A percentile compares a stretch with the other conserved stretches of the same genome.
Evolutionary conservation across 2,888 invertebrate genomes (phyloP).

Genomic region (Andricus quercusramuli): DNA sequence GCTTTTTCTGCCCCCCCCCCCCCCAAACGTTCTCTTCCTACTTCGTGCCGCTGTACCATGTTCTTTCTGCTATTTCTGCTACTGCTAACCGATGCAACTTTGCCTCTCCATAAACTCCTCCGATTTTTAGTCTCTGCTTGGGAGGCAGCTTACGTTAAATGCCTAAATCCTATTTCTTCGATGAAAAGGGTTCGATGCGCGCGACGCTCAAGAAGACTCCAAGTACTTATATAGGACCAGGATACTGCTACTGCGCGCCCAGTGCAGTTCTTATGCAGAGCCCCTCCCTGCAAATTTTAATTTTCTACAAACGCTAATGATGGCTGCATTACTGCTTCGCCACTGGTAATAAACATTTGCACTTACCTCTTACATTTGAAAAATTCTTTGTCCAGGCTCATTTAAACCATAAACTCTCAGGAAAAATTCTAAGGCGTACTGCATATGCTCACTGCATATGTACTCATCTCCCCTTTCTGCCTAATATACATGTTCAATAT

Average conservation of each 20-base stretch:
- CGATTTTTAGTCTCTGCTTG: constrained; percentile 72
- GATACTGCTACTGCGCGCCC: constrained; percentile 6
- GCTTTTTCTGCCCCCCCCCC: constrained; percentile 51
- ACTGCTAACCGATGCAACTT: constrained; percentile 49
- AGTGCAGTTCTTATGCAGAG: constrained; percentile 1
- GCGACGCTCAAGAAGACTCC: constrained; percentile 28
- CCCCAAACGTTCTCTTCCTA: constrained; percentile 45
- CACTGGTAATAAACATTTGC: constrained; percentile 13
- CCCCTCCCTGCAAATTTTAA: constrained; percentile 19
- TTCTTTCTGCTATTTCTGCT: constrained; percentile 25
- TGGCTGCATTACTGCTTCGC: constrained; percentile 15
- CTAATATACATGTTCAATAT: too few relatives aligned
- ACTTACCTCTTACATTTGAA: neutral
- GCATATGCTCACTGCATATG: too few relatives aligned
- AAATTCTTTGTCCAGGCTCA: neutral
- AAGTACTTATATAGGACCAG: constrained; percentile 17
- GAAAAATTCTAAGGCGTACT: too few relatives aligned
- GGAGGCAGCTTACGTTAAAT: constrained; percentile 72
- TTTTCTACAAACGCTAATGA: constrained; percentile 31
- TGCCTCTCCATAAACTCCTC: constrained; percentile 65
- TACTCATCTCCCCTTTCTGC: too few relatives aligned
- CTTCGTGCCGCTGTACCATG: constrained; percentile 27
- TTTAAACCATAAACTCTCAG: neutral
- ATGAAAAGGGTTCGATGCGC: constrained; percentile 19
- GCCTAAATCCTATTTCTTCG: constrained; percentile 69